Percentiles rank a stretch among this genome's conserved stretches.
phyloP scores from a whole-genome alignment of 2,888 invertebrate species.

The Mantis religiosa region DNA sequence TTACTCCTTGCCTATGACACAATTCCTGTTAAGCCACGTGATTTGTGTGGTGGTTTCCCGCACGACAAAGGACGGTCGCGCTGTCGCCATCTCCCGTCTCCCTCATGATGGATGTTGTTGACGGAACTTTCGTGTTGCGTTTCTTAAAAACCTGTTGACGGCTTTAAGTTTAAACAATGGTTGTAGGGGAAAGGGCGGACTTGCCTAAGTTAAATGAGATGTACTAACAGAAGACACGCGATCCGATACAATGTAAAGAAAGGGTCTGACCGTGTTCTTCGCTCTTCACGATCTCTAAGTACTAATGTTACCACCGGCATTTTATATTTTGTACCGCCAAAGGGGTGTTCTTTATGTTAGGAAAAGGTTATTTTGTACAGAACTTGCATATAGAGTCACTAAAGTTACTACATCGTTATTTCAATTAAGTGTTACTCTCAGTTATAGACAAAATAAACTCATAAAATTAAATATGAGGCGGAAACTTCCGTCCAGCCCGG shows the following conservation, averaged over 20 bases:
- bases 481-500: too few relatives aligned
- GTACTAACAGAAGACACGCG: neutral
- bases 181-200: neutral
- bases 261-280: neutral
- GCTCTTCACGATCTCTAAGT: neutral
- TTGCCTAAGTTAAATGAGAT: neutral
- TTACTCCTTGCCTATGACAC: neutral
- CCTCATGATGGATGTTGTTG: constrained; percentile 17
- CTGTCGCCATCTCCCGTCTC: neutral
- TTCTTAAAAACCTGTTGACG: constrained; percentile 21
- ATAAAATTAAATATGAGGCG: too few relatives aligned
- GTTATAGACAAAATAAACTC: too few relatives aligned
- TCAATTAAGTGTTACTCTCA: too few relatives aligned
- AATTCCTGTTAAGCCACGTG: neutral
- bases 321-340: neutral
- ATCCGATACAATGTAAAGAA: neutral
- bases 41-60: neutral
- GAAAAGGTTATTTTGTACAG: too few relatives aligned
- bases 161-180: constrained; percentile 12
- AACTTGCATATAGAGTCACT: too few relatives aligned
- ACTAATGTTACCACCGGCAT: neutral
- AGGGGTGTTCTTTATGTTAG: too few relatives aligned
- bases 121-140: constrained; percentile 1
- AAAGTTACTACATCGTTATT: too few relatives aligned
- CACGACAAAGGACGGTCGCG: neutral